Conservation (phyloP, 2,888 invertebrate genomes). For the Archips xylosteana region DNA sequence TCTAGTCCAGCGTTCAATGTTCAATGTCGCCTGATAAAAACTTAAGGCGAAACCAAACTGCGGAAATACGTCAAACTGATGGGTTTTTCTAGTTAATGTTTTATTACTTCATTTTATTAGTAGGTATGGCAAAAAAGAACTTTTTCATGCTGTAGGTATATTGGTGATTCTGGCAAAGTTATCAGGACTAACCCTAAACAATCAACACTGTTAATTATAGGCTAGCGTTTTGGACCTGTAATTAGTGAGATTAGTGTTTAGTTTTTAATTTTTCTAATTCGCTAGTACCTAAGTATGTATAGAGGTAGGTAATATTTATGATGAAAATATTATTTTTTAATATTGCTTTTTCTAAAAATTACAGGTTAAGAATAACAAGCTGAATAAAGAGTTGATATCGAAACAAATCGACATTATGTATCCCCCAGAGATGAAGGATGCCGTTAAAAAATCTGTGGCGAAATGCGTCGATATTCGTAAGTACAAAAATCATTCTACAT, state of each 20-base stretch:
- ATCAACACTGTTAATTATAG: too few relatives aligned
- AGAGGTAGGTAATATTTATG: too few relatives aligned
- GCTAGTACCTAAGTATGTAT: too few relatives aligned
- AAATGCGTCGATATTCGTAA: slow-evolving; percentile 68
- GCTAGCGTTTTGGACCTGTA: too few relatives aligned
- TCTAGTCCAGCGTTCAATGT: not conserved
- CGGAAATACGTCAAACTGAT: not conserved
- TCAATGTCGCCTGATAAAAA: not conserved
- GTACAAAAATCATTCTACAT: slow-evolving; percentile 48
- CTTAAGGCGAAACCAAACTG: not conserved
- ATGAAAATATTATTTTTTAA: too few relatives aligned
- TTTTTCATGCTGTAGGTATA: too few relatives aligned
- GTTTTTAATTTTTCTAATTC: too few relatives aligned
- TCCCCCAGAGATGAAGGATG: slow-evolving; percentile 65
- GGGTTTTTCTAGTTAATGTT: not conserved
- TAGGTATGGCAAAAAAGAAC: not conserved
- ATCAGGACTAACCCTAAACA: too few relatives aligned
- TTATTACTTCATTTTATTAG: not conserved
- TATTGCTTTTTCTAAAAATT: not conserved
- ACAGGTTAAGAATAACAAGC: slow-evolving; percentile 69
- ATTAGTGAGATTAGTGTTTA: too few relatives aligned
- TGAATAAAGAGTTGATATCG: slow-evolving; percentile 64
- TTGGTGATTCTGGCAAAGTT: too few relatives aligned
- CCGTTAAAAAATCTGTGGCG: slow-evolving; percentile 60
- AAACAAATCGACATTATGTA: slow-evolving; percentile 74